Base-by-base conservation (phyloP, 2,113 vertebrate species). In the Heterochromis multidens region DNA sequence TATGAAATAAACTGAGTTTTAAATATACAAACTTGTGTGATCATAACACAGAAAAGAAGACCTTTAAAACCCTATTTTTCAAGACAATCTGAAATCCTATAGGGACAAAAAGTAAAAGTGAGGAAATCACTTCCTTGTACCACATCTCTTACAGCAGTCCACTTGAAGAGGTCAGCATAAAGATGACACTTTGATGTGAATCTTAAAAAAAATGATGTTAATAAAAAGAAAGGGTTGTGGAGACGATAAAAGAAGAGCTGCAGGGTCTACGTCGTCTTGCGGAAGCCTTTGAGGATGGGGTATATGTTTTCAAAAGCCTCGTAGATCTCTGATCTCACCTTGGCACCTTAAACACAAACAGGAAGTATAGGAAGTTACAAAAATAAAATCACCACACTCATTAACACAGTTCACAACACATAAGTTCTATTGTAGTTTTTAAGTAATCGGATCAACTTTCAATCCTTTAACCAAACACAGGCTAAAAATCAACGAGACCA, bases 291-390 rank as follows among this genome's bases (percentile, higher is more conserved):
- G 87, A 99, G 96, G 93, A 99, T 99, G 27, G 99, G 99, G 93
- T 99, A 99, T 92, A 99, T 99, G 90, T 99, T 99, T 96, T 99
- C 99, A 96, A 99, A 99, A 0, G 99, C 99, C 96, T 99, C 98
- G 23, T 99, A 99, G 91, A 99, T 99, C 93, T 99, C 99, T 84
- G 94, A 97, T 96, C 98, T 97, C 91, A 99, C 98, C 94, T 99
- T 99, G 94, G 99, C 99, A 94, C 99, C 99, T 98, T 35, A 5
- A 80, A 86, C 25, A 90, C 54, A 27, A 49, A 56, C 4, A 80
- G n/a, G 25, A 9, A 78, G 2, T 37, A 52, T 31, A 74, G 31
- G 5, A 67, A 70, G 40, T 72, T 72, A 72, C 9, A 72, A 72
- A 72, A 72, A 25, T 72, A 46, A 72, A 49, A 52, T 52, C 43